Evolutionary conservation across 2,888 invertebrate genomes (phyloP).

Genomic region (Copidosoma aretas): DNA sequence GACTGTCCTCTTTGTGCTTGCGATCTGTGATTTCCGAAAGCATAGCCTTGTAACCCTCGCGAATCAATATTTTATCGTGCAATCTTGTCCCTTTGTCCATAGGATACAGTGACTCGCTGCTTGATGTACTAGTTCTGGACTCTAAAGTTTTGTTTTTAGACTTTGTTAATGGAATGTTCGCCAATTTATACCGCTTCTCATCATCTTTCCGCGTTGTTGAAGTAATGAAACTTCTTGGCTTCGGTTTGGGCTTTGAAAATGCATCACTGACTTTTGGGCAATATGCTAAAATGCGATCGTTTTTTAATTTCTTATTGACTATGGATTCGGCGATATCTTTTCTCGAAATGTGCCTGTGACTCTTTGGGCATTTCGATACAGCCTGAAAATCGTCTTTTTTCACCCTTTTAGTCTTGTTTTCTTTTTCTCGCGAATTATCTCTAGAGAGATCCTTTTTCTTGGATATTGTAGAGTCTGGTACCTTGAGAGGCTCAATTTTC

Average conservation of each 20-base stretch:
- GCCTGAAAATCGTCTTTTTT: constrained; percentile 55
- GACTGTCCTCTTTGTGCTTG: constrained; percentile 51
- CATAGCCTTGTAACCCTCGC: constrained; percentile 48
- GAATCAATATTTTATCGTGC: constrained; percentile 49
- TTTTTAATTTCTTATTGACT: constrained; percentile 48
- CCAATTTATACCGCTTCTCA: constrained; percentile 50
- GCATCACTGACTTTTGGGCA: constrained; percentile 49
- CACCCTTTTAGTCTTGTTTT: constrained; percentile 56
- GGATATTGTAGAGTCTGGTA: constrained; percentile 54
- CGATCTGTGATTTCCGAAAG: constrained; percentile 49
- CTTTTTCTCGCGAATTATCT: constrained; percentile 57
- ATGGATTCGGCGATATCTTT: constrained; percentile 51
- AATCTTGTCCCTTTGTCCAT: constrained; percentile 43
- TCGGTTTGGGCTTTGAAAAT: constrained; percentile 47
- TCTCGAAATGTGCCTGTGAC: constrained; percentile 51
- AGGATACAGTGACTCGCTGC: constrained; percentile 52
- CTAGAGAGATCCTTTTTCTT: constrained; percentile 57
- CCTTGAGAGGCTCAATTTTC: constrained; percentile 55
- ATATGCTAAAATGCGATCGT: constrained; percentile 46
- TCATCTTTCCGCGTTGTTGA: constrained; percentile 54
- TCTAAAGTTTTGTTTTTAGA: constrained; percentile 51
- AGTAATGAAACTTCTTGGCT: constrained; percentile 50
- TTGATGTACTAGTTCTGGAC: constrained; percentile 48
- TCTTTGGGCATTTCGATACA: constrained; percentile 48
- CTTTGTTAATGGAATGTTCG: constrained; percentile 47